Evolutionary conservation across 2,113 vertebrate genomes (phyloP).

Genomic region (Coturnix japonica): DNA sequence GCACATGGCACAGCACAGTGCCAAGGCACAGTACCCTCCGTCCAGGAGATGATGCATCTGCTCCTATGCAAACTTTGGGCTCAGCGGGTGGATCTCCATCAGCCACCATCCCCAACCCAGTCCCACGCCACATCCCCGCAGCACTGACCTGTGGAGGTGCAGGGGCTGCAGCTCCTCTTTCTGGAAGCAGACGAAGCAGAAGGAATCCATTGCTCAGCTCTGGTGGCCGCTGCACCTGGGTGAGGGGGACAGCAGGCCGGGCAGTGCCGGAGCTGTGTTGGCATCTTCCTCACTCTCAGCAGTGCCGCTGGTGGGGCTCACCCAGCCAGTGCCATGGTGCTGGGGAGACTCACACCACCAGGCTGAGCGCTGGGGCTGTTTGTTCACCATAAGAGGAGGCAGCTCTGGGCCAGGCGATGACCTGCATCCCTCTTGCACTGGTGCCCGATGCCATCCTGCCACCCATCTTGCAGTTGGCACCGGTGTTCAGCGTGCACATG

Average conservation of each 20-base stretch:
- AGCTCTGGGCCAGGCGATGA: neutral
- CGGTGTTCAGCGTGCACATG: accelerated
- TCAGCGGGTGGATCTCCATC: neutral
- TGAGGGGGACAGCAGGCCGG: conserved; percentile 9
- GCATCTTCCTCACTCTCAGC: conserved; percentile 3
- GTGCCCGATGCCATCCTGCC: accelerated
- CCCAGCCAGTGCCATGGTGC: neutral
- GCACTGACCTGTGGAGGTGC: conserved; percentile 78
- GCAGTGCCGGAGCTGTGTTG: neutral
- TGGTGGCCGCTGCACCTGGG: neutral
- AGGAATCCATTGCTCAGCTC: conserved; percentile 65
- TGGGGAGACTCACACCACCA: neutral
- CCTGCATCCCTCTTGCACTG: accelerated
- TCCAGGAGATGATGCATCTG: neutral
- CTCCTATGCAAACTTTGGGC: neutral
- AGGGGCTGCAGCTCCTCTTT: conserved; percentile 77
- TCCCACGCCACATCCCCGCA: accelerated
- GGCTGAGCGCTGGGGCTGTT: neutral
- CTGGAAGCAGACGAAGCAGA: conserved; percentile 81
- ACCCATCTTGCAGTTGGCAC: neutral
- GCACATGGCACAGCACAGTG: neutral
- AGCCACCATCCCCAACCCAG: accelerated
- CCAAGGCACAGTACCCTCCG: accelerated
- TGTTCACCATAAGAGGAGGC: accelerated
- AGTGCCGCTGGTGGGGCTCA: neutral